phyloP scores from a whole-genome alignment of 2,888 invertebrate species.

The Alentia gelatinosa region DNA sequence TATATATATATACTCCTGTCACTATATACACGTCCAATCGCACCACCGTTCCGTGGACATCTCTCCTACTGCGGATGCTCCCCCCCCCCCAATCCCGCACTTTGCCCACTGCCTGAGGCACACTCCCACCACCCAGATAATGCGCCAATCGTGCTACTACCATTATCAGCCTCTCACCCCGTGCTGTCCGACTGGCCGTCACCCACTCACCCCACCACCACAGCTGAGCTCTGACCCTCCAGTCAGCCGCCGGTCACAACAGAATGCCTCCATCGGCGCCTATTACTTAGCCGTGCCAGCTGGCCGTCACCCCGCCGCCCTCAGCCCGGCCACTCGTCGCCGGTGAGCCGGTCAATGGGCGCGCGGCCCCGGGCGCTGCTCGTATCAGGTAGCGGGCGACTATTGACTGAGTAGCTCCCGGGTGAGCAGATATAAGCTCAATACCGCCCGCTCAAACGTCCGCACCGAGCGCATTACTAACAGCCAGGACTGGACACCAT shows the following conservation, averaged over 20 bases:
- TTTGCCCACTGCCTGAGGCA: no score
- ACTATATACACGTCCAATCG: background rate
- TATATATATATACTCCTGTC: background rate
- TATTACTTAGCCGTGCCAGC: background rate
- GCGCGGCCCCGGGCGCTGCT: background rate
- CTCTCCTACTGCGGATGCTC: no score
- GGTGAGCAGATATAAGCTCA: background rate
- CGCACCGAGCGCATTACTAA: background rate
- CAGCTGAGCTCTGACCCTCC: background rate
- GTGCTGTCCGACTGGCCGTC: background rate
- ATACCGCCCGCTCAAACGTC: background rate
- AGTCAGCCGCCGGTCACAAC: background rate
- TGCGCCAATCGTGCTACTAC: no score
- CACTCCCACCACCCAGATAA: no score
- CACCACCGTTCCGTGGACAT: background rate
- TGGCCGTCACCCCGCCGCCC: background rate
- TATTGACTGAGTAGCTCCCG: background rate
- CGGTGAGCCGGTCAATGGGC: background rate
- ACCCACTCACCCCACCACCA: background rate
- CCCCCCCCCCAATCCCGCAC: no score
- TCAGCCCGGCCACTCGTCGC: background rate
- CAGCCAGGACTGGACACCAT: background rate
- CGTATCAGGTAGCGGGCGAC: background rate
- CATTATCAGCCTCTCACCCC: background rate
- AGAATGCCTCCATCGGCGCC: background rate